Conservation (phyloP, 2,113 vertebrate genomes). For the Pollimyrus isidori region DNA sequence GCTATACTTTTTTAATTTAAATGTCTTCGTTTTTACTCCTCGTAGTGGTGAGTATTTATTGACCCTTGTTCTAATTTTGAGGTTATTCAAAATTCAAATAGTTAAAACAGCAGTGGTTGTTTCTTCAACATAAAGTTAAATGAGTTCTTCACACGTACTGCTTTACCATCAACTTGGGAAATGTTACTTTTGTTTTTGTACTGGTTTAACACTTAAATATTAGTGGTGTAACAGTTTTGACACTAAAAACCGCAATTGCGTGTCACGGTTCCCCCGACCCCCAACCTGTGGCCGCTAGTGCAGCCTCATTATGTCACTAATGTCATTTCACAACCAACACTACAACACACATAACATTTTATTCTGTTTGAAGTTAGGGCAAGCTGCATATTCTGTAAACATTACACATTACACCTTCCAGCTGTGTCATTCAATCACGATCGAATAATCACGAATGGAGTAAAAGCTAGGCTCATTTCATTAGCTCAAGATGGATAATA, state of each 20-base stretch:
- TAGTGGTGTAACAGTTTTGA: too few relatives aligned
- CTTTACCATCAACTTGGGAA: neutral
- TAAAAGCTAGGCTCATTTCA: neutral
- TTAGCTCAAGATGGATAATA: neutral
- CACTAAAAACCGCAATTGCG: neutral
- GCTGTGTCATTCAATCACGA: neutral
- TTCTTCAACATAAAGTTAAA: neutral
- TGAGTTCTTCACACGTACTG: neutral
- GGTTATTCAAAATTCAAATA: neutral
- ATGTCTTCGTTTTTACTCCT: constrained; percentile 30
- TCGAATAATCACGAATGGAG: neutral
- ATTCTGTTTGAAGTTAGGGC: neutral
- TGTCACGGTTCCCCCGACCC: neutral
- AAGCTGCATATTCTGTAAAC: neutral
- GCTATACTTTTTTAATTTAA: constrained; percentile 40
- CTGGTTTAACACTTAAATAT: too few relatives aligned
- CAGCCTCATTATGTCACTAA: neutral
- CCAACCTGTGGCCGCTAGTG: too few relatives aligned
- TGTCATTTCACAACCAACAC: neutral
- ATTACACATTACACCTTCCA: neutral
- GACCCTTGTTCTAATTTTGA: neutral
- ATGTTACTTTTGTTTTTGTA: too few relatives aligned
- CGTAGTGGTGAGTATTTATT: neutral
- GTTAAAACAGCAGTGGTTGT: neutral
- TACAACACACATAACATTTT: neutral